Evolutionary conservation across 2,888 invertebrate genomes (phyloP).

Genomic region (Netelia virgata): DNA sequence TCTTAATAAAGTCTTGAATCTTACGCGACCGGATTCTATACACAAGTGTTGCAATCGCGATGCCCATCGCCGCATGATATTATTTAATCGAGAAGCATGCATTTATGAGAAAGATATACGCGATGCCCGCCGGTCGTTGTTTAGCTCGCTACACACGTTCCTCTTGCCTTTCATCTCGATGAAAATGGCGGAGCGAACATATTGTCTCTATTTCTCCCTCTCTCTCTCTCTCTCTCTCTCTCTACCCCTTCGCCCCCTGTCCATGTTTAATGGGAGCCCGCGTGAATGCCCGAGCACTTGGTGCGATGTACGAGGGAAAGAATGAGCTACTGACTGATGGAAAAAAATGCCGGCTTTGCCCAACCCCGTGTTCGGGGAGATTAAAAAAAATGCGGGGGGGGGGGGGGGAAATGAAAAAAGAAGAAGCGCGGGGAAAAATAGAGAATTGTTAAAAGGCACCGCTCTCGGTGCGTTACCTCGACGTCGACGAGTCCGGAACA

Average conservation of each 20-base stretch:
- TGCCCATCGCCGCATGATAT: neutral
- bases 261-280: neutral
- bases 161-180: neutral
- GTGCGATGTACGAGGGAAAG: neutral
- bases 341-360: conserved; percentile 12
- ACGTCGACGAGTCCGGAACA: conserved; percentile 62
- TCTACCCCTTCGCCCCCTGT: too few relatives aligned
- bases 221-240: conserved; percentile 37
- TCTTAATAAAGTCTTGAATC: conserved; percentile 68
- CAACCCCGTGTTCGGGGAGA: conserved; percentile 25
- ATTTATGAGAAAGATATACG: neutral
- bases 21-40: conserved; percentile 56
- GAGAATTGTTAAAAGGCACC: conserved; percentile 60
- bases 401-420: too few relatives aligned
- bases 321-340: neutral
- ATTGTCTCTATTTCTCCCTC: conserved; percentile 49
- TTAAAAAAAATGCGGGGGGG: conserved; percentile 6
- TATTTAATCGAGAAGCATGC: neutral
- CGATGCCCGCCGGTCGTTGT: neutral
- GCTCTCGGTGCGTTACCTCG: conserved; percentile 41
- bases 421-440: conserved; percentile 1
- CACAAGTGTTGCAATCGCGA: neutral
- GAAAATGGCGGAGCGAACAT: neutral
- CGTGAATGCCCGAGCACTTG: neutral
- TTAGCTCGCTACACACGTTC: neutral